These are phyloP conservation scores for Xiphydria camelus DNA, from an alignment of 2,888 invertebrate genomes.

Conservation along the genomic window DNA sequence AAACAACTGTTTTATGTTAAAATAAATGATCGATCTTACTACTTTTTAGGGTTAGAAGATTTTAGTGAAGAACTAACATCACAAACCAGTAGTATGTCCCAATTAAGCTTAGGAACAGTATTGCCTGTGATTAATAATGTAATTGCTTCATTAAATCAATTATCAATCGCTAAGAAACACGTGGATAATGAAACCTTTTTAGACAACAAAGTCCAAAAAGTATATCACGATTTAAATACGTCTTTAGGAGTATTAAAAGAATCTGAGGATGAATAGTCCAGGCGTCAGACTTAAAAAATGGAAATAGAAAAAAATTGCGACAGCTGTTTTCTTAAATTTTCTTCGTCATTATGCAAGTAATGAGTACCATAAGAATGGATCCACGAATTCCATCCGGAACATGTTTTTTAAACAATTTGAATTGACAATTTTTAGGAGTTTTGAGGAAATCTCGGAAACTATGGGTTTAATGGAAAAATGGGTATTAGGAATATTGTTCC, in stretches of 20 bases:
- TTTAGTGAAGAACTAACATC: constrained; percentile 6
- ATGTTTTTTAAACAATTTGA: no score
- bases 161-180: constrained; percentile 10
- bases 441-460: no score
- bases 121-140: constrained; percentile 12
- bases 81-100: constrained; percentile 12
- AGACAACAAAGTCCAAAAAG: constrained; percentile 10
- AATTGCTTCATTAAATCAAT: constrained; percentile 14
- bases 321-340: no score
- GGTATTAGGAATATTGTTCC: no score
- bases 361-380: no score
- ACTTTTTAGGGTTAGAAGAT: constrained; percentile 5
- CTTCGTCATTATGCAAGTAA: no score
- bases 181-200: constrained; percentile 9
- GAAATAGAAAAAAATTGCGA: no score
- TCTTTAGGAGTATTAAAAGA: constrained; percentile 8
- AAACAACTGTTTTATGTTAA: no score
- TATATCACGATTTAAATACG: constrained; percentile 8
- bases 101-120: constrained; percentile 9
- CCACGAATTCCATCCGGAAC: no score
- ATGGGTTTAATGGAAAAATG: no score
- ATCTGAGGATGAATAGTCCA: constrained; percentile 10
- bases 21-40: constrained; percentile 1
- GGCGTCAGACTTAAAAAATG: no score
- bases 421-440: no score